Conservation (phyloP, 2,888 invertebrate species). For the Chrysolina haemoptera region DNA sequence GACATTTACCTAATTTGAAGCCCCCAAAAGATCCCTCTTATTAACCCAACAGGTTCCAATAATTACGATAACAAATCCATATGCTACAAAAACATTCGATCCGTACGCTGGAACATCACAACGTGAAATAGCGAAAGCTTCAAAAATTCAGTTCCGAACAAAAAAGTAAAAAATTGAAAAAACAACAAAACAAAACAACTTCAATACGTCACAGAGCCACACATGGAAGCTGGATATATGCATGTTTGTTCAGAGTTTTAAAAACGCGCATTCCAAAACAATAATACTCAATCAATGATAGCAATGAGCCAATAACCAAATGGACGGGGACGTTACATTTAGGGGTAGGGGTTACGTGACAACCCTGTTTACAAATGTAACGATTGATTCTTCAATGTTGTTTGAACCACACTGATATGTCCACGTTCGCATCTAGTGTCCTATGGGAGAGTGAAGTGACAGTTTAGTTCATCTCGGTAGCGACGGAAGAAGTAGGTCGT, state of each 20-base stretch:
- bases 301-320: slow-evolving; percentile 72
- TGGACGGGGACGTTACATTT: slow-evolving; percentile 67
- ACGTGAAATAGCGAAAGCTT: slow-evolving; percentile 40
- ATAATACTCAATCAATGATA: slow-evolving; percentile 72
- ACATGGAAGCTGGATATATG: slow-evolving; percentile 57
- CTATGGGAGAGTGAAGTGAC: slow-evolving; percentile 54
- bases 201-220: slow-evolving; percentile 60
- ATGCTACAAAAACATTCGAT: slow-evolving; percentile 49
- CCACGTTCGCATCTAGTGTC: slow-evolving; percentile 64
- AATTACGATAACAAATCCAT: slow-evolving; percentile 56
- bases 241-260: slow-evolving; percentile 70
- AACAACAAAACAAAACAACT: slow-evolving; percentile 54
- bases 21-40: slow-evolving; percentile 50
- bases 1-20: slow-evolving; percentile 32
- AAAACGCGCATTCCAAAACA: slow-evolving; percentile 72
- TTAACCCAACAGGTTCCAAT: slow-evolving; percentile 53
- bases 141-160: slow-evolving; percentile 43
- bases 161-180: slow-evolving; percentile 48
- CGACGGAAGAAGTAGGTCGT: slow-evolving; percentile 25
- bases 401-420: slow-evolving; percentile 69
- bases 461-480: slow-evolving; percentile 40
- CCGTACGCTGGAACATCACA: slow-evolving; percentile 41
- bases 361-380: slow-evolving; percentile 72
- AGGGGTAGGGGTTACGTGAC: slow-evolving; percentile 68
- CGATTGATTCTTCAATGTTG: slow-evolving; percentile 72